Conservation (phyloP, 2,113 vertebrate genomes). For the Jaculus jaculus region DNA sequence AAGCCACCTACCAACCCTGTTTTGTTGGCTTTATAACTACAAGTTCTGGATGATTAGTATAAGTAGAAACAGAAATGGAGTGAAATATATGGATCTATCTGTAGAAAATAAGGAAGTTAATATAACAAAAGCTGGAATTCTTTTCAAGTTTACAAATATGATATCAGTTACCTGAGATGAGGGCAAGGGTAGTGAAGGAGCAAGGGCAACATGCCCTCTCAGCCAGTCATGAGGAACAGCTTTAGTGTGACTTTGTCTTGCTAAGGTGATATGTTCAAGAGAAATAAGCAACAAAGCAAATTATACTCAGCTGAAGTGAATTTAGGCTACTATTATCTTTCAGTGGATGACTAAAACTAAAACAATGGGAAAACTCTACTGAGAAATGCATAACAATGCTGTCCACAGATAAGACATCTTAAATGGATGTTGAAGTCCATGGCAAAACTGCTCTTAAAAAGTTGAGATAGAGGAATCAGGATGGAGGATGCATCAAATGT, state of each 20-base stretch:
- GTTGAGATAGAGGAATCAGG: background rate
- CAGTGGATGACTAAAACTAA: conserved; percentile 7
- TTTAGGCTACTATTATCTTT: background rate
- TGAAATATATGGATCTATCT: background rate
- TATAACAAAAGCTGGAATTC: background rate
- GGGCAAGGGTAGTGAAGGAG: background rate
- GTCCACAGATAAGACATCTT: background rate
- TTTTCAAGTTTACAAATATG: conserved; percentile 55
- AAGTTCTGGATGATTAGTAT: background rate
- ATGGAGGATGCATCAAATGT: background rate
- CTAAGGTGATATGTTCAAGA: background rate
- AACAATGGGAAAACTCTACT: background rate
- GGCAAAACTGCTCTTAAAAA: background rate
- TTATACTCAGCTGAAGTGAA: background rate
- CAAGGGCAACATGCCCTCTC: background rate
- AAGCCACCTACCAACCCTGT: background rate
- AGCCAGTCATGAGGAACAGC: background rate
- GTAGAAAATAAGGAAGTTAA: background rate
- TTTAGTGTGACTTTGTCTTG: background rate
- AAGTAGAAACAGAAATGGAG: background rate
- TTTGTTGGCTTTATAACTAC: background rate
- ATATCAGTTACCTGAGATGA: conserved; percentile 62
- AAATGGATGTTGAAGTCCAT: background rate
- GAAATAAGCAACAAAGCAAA: background rate
- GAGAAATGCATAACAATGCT: background rate